phyloP scores from a whole-genome alignment of 2,797 vertebrate species.

The Calcarius lapponicus region DNA sequence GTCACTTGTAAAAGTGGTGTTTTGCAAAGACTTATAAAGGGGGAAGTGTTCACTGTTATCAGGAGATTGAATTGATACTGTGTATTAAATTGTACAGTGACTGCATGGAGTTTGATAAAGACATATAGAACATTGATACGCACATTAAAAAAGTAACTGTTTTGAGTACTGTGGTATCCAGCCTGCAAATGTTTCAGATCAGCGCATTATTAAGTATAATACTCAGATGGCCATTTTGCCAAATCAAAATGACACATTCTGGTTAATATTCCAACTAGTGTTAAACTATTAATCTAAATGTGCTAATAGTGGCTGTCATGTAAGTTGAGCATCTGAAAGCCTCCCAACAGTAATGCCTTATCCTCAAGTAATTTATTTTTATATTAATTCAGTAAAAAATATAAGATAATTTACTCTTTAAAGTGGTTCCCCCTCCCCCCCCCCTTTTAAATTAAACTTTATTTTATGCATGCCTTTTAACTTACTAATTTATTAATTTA shows the following conservation, averaged over 20 bases:
- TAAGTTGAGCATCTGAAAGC: constrained; percentile 25
- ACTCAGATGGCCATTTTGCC: constrained; percentile 17
- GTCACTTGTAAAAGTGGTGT: not conserved
- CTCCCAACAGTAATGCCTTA: constrained; percentile 1
- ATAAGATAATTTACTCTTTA: constrained; percentile 39
- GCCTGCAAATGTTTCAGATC: constrained; percentile 29
- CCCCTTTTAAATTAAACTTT: constrained; percentile 49
- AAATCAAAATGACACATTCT: constrained; percentile 41
- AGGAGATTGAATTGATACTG: not conserved
- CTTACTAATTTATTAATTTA: constrained; percentile 62
- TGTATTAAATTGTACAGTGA: constrained; percentile 3
- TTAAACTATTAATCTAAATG: constrained; percentile 41
- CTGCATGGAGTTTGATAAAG: constrained; percentile 29
- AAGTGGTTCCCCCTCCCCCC: not conserved
- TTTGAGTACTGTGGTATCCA: not conserved
- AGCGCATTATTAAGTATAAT: constrained; percentile 9
- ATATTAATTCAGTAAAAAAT: constrained; percentile 52
- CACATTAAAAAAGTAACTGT: not conserved
- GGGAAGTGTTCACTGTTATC: not conserved
- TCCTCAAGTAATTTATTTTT: constrained; percentile 34
- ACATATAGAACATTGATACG: not conserved
- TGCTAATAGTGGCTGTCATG: not conserved
- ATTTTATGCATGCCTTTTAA: constrained; percentile 56
- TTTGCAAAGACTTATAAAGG: not conserved
- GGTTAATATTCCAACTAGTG: constrained; percentile 59